Percentiles rank a stretch among this genome's conserved stretches.
Conservation (phyloP, 2,797 vertebrate species). For the Mormyrops attenuatus region DNA sequence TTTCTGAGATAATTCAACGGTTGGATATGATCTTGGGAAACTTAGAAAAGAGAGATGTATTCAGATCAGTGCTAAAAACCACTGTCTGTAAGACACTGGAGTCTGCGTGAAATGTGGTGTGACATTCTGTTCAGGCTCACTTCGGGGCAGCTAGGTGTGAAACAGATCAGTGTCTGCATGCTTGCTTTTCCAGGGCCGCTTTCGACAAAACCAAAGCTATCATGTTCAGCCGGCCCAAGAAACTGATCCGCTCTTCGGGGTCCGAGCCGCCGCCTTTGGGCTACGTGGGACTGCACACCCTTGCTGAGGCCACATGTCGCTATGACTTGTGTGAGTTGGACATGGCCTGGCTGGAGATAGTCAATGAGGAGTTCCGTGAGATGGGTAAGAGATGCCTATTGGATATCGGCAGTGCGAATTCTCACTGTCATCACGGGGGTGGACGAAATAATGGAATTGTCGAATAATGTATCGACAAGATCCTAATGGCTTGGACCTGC, state of each 20-base stretch:
- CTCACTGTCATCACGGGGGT: not conserved
- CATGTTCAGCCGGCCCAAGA: slow-evolving; percentile 81
- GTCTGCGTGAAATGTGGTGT: not conserved
- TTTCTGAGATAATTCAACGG: not conserved
- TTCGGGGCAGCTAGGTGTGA: not conserved
- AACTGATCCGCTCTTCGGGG: slow-evolving; percentile 77
- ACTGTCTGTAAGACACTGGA: not conserved
- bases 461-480: not conserved
- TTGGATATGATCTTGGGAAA: not conserved
- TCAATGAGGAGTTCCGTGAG: slow-evolving; percentile 81
- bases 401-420: not conserved
- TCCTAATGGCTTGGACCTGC: not conserved
- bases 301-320: slow-evolving; percentile 81
- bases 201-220: slow-evolving; percentile 71
- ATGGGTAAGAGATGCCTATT: slow-evolving; percentile 75
- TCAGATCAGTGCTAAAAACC: not conserved
- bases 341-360: slow-evolving; percentile 76
- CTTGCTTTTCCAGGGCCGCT: slow-evolving; percentile 56
- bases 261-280: slow-evolving; percentile 74
- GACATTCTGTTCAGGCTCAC: not conserved
- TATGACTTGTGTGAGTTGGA: slow-evolving; percentile 90
- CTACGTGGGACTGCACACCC: slow-evolving; percentile 79
- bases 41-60: not conserved
- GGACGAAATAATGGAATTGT: not conserved
- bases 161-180: not conserved